Evolutionary conservation across 2,797 vertebrate species (phyloP).

Genomic region (Galago senegalensis): DNA sequence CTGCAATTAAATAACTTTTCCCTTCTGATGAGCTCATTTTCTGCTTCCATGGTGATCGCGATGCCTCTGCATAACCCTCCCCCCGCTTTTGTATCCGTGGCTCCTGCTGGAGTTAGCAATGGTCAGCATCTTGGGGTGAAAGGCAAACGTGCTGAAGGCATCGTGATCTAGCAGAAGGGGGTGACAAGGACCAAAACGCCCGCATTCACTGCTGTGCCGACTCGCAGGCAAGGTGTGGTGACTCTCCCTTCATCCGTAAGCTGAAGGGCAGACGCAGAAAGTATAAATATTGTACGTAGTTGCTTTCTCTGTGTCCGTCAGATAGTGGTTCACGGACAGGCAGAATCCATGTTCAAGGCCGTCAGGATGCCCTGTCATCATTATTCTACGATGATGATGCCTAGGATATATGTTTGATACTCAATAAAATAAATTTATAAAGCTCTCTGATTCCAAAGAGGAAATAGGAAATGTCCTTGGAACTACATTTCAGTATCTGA

Average conservation of each 20-base stretch:
- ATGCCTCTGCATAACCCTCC: not conserved
- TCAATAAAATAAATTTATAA: not conserved
- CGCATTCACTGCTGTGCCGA: not conserved
- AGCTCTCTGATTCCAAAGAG: not conserved
- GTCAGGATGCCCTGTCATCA: not conserved
- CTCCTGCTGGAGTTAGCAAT: not conserved
- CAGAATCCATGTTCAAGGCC: not conserved
- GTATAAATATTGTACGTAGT: not conserved
- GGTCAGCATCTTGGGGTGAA: not conserved
- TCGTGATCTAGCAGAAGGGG: not conserved
- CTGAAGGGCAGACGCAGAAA: slow-evolving; percentile 2
- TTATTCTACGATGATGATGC: not conserved
- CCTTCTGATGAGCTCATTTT: not conserved
- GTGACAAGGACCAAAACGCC: not conserved
- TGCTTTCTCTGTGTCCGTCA: not conserved
- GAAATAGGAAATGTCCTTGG: not conserved
- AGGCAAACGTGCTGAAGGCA: not conserved
- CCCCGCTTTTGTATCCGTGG: not conserved
- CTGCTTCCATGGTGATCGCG: not conserved
- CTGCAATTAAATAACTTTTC: not conserved
- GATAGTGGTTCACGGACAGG: not conserved
- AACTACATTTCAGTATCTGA: not conserved
- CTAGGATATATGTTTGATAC: not conserved
- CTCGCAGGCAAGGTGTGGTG: not conserved
- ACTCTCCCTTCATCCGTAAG: not conserved